These are phyloP conservation scores for Adelosebastes latens DNA, from an alignment of 2,797 vertebrate species.

Conservation along the genomic window DNA sequence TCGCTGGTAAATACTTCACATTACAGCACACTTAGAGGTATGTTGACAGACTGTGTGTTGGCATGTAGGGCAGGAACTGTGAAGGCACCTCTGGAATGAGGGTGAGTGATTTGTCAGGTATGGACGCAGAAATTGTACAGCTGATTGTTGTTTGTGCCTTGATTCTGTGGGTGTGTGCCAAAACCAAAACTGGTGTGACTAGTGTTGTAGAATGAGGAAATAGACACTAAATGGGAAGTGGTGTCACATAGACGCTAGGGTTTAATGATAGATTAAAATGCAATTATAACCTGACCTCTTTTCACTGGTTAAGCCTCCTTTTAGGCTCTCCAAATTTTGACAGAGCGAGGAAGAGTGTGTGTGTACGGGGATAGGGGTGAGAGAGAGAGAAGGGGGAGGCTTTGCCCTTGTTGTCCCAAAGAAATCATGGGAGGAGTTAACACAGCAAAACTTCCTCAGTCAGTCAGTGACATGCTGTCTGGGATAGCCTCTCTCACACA, in stretches of 20 bases:
- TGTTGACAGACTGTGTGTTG: background rate
- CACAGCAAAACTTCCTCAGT: conserved; percentile 59
- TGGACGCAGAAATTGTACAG: conserved; percentile 9
- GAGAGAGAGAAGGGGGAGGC: conserved; percentile 13
- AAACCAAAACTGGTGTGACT: conserved; percentile 62
- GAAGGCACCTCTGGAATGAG: conserved; percentile 45
- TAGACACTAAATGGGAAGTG: background rate
- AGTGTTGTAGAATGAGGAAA: conserved; percentile 69
- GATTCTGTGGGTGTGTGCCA: background rate
- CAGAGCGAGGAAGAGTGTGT: background rate
- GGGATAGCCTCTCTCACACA: conserved; percentile 32
- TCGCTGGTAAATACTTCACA: conserved; percentile 2
- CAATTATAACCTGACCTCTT: background rate
- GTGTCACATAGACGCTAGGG: background rate
- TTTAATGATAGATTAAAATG: background rate
- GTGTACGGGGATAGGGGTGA: background rate
- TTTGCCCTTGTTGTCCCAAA: conserved; percentile 33
- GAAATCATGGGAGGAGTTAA: conserved; percentile 72
- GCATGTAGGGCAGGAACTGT: background rate
- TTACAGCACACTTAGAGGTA: background rate
- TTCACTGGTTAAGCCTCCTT: conserved; percentile 1
- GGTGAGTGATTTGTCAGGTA: conserved; percentile 14
- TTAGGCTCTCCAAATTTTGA: conserved; percentile 2
- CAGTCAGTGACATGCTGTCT: conserved; percentile 59
- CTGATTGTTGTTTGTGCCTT: conserved; percentile 9